These are phyloP conservation scores for Xenopus laevis DNA, from an alignment of 2,113 vertebrate genomes.

Conservation along the genomic window DNA sequence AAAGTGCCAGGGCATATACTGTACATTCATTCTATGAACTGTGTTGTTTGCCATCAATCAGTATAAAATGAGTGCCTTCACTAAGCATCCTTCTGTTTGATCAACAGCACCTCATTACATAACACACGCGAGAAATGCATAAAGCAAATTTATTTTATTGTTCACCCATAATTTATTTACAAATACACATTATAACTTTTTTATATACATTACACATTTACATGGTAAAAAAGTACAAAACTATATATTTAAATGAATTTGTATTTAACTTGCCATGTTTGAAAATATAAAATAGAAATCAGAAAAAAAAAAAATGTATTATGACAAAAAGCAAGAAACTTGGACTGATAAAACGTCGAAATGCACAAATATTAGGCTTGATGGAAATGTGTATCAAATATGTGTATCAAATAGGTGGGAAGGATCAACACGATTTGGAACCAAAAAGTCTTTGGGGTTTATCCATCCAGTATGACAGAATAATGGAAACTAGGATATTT, in stretches of 20 bases:
- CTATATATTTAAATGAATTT: constrained; percentile 99
- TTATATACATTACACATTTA: constrained; percentile 99
- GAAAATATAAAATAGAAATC: constrained; percentile 83
- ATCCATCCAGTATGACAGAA: constrained; percentile 46
- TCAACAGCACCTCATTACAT: no score
- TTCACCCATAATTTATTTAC: constrained; percentile 99
- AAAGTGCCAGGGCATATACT: not conserved
- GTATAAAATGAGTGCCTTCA: not conserved
- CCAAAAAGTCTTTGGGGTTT: not conserved
- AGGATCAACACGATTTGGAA: no score
- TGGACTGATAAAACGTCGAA: constrained; percentile 76
- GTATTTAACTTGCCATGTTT: constrained; percentile 96
- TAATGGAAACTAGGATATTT: constrained; percentile 51
- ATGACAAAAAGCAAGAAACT: constrained; percentile 77
- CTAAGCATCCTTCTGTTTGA: no score
- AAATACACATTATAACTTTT: constrained; percentile 99
- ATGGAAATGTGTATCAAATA: constrained; percentile 55
- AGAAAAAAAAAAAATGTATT: constrained; percentile 76
- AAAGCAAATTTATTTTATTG: constrained; percentile 82
- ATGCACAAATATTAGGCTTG: constrained; percentile 59
- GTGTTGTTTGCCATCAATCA: constrained; percentile 18
- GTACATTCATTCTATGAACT: not conserved
- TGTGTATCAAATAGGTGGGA: not conserved
- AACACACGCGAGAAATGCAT: constrained; percentile 35
- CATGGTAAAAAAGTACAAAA: constrained; percentile 99